Base-by-base conservation (phyloP, 2,888 invertebrate genomes). In the Drosophila neonasuta region DNA sequence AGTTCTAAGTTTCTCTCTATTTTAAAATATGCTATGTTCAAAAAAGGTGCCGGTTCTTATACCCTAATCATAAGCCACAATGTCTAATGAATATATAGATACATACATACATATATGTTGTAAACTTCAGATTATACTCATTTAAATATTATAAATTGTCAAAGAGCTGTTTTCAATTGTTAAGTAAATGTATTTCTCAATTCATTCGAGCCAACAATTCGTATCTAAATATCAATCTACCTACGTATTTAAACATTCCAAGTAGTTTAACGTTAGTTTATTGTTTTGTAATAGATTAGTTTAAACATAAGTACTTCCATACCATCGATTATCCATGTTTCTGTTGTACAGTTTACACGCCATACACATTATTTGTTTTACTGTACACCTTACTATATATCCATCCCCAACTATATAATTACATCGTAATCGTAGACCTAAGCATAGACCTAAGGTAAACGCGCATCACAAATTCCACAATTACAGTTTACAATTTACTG, bases 361-460 rank as follows among this genome's bases (percentile, higher is more conserved):
- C 74, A 73, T 73, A 54, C 24, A 44, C 46, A 61, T 71, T 41
- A 66, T 57, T 72, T 56, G 62, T 72, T 77, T 66, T 73, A 61
- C 55, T 51, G 52, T 60, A 48, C 65, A 59, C 34, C 42, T 44
- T 24, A 24, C 34, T 5, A 17, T 24, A 24, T 24, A 24, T 24
- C 24, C 24, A 24, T 6, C 9, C 49, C 34, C 56, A 60, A 59
- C 48, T 57, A 66, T 56, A 66, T 54, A 73, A 62, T 64, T 85
- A 82, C 50, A 75, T 36, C 41, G 59, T 81, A 80, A 86, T 80
- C 72, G 54, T 81, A 81, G 79, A 54, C 55, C 44, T 81, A 81
- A 81, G 86, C 71, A 65, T 81, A 81, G 86, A n/a, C 52, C 42
- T 85, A 78, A 86, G 71, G 24, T 69, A 64, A 69, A 62, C 32